Conservation (phyloP, 2,113 vertebrate species). For the Odobenus rosmarus region DNA sequence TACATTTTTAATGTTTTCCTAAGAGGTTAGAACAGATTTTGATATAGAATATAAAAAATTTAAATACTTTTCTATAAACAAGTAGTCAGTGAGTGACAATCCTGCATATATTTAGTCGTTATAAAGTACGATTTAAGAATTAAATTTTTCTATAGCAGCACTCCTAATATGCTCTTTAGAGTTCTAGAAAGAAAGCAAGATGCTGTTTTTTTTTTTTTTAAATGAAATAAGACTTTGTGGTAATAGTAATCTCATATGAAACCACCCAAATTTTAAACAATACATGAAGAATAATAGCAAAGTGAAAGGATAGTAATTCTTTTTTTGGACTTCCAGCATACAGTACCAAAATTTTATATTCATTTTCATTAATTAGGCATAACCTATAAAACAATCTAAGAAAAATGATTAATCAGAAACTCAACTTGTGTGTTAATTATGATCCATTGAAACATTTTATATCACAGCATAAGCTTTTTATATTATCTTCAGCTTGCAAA, state of each 20-base stretch:
- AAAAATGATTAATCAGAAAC: slow-evolving; percentile 79
- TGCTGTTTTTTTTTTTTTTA: background rate
- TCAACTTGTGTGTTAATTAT: slow-evolving; percentile 77
- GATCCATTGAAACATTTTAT: slow-evolving; percentile 69
- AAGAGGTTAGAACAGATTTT: background rate
- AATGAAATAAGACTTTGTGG: background rate
- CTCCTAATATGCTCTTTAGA: background rate
- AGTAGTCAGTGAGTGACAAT: background rate
- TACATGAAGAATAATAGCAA: slow-evolving; percentile 2
- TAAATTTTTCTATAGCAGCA: background rate
- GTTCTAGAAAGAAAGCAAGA: background rate
- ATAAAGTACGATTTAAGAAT: background rate
- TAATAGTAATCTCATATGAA: slow-evolving; percentile 24
- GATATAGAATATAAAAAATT: background rate
- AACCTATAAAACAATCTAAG: slow-evolving; percentile 69
- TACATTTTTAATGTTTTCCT: background rate
- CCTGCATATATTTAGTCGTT: background rate
- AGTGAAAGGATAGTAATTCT: slow-evolving; percentile 46
- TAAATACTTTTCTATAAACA: background rate
- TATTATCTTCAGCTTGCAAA: slow-evolving; percentile 80
- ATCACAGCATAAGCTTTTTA: slow-evolving; percentile 78
- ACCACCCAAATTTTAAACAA: slow-evolving; percentile 24
- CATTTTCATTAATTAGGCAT: slow-evolving; percentile 72
- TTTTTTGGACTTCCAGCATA: background rate
- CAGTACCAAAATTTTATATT: slow-evolving; percentile 47